Conservation (phyloP, 2,797 vertebrate species). For the Momotus momota region DNA sequence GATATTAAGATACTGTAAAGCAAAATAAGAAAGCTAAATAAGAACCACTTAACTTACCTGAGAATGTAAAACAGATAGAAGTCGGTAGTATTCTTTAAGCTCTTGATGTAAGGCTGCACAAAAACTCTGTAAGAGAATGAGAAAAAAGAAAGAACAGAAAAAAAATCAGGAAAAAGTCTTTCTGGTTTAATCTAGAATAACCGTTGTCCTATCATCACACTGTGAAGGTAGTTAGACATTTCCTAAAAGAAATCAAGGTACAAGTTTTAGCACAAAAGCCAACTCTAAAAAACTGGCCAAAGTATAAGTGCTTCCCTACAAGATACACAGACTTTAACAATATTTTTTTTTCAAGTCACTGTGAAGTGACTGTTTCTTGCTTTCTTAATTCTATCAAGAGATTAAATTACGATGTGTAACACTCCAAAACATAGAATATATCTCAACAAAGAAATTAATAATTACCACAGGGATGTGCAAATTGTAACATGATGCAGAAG, state of each 20-base stretch:
- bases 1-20: neutral
- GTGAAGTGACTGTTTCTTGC: neutral
- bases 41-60: slow-evolving; percentile 82
- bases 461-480: neutral
- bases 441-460: neutral
- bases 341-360: too few species aligned
- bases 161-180: neutral
- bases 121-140: slow-evolving; percentile 86
- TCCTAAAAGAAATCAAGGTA: neutral
- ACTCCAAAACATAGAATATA: neutral
- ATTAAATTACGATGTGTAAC: neutral
- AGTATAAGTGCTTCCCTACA: fast-evolving
- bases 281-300: neutral
- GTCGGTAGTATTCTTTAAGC: slow-evolving; percentile 95
- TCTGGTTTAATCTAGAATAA: neutral
- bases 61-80: slow-evolving; percentile 95
- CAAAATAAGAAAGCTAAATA: neutral
- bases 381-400: neutral
- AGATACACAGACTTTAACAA: neutral
- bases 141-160: fast-evolving
- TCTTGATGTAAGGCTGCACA: slow-evolving; percentile 97
- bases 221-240: neutral
- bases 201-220: neutral
- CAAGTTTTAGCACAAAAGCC: neutral
- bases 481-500: neutral